Base-by-base conservation (phyloP, 2,888 invertebrate genomes). In the Nomada ruficornis region DNA sequence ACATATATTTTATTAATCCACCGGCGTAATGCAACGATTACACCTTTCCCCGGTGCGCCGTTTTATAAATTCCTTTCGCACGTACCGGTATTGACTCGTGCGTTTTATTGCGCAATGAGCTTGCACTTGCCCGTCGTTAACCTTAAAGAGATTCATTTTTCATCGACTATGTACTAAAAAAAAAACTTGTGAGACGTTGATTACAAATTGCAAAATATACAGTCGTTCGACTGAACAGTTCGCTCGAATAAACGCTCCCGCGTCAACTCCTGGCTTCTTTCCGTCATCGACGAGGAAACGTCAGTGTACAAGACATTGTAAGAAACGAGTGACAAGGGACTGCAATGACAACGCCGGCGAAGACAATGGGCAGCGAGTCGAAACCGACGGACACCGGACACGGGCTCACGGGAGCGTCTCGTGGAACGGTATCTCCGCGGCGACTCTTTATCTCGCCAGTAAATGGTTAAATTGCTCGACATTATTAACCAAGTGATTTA, bases 341-440 rank as follows among this genome's bases (percentile, higher is more conserved):
- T 50, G 67, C 72, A 83, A 75, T 72, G 79, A 83, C 77, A 83
- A 80, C 78, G 65, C 81, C 75, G 59, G 80, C 54, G 72, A 83
- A 90, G 87, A 91, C 89, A 90, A 90, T 89, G 87, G 86, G 64
- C 83, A 86, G 80, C 85, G 84, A 82, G 80, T 87, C 88, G 88
- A 87, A 85, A 91, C 86, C 82, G 80, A 80, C 76, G 81, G 88
- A 90, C 87, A 92, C 91, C 91, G 91, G 92, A 92, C 90, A 91
- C 89, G 91, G 85, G 87, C 79, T 91, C 91, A 88, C 88, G 88
- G 89, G 85, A 91, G 89, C 92, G 91, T 90, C 91, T 88, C 89
- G 81, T 85, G 83, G 79, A 92, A 93, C 92, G 91, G 92, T 89
- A 93, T 88, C 86, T 88, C 71, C 86, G 71, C 82, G 75, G 78